Evolutionary conservation across 1,140 invertebrate species (phyloP).

Genomic region (Triops cancriformis): DNA sequence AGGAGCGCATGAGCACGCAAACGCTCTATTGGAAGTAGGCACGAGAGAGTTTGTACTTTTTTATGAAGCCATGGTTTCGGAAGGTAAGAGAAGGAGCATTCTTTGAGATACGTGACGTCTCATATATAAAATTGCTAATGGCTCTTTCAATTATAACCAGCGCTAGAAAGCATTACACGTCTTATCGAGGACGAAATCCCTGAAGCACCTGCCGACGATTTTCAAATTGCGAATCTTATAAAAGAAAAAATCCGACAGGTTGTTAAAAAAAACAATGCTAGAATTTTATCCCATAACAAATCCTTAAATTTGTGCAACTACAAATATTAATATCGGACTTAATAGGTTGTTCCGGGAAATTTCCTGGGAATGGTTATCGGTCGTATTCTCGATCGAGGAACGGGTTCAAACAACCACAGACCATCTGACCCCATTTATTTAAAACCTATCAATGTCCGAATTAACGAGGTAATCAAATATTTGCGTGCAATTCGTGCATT

Average conservation of each 20-base stretch:
- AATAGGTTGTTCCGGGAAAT: background rate
- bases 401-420: background rate
- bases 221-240: background rate
- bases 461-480: background rate
- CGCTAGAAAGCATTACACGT: background rate
- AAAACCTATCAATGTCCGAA: background rate
- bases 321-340: too few species aligned
- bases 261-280: background rate
- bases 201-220: background rate
- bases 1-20: background rate
- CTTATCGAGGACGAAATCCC: background rate
- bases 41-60: background rate
- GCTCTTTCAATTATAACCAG: background rate
- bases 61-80: slow-evolving; percentile 4
- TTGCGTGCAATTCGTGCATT: background rate
- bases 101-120: background rate
- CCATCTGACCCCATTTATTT: background rate
- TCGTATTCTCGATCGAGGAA: background rate
- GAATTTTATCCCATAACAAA: background rate
- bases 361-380: background rate
- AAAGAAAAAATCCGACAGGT: background rate
- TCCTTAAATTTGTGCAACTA: background rate
- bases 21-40: background rate
- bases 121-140: background rate
- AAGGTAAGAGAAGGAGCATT: background rate